Conservation (phyloP, 2,888 invertebrate species). For the Piscicola geometra region DNA sequence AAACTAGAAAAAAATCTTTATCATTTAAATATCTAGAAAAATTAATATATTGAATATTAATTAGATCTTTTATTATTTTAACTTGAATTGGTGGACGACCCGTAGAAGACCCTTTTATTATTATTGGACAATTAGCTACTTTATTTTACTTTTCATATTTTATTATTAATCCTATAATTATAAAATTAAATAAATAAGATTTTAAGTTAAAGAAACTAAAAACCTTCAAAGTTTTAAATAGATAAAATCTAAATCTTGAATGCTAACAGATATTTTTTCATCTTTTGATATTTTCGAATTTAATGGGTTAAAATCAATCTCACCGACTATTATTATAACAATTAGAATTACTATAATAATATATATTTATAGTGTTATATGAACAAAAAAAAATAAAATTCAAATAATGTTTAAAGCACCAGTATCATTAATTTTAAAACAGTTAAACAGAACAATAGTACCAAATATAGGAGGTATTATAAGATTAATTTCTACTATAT, state of each 20-base stretch:
- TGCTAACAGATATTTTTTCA: slow-evolving; percentile 68
- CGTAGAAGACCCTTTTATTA: slow-evolving; percentile 64
- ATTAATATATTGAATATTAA: slow-evolving; percentile 60
- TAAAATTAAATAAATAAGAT: slow-evolving; percentile 28
- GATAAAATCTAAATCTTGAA: slow-evolving; percentile 58
- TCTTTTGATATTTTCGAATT: slow-evolving; percentile 63
- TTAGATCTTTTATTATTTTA: slow-evolving; percentile 62
- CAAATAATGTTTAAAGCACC: slow-evolving; percentile 59
- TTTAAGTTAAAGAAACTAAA: slow-evolving; percentile 43
- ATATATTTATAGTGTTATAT: slow-evolving; percentile 59
- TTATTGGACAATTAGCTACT: slow-evolving; percentile 43
- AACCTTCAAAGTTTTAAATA: slow-evolving; percentile 53
- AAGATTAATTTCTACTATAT: slow-evolving; percentile 60
- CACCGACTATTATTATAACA: slow-evolving; percentile 30
- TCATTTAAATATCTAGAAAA: slow-evolving; percentile 60
- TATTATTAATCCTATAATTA: slow-evolving; percentile 19
- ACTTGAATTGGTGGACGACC: slow-evolving; percentile 70
- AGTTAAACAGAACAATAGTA: slow-evolving; percentile 56
- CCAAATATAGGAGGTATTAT: slow-evolving; percentile 58
- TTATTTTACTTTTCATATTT: slow-evolving; percentile 41
- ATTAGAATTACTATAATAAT: slow-evolving; percentile 6
- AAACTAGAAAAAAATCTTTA: slow-evolving; percentile 58
- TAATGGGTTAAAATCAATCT: slow-evolving; percentile 14
- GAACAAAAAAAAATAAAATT: slow-evolving; percentile 45
- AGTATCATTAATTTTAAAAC: slow-evolving; percentile 60